Conservation (phyloP, 1,140 invertebrate genomes). For the Liolophura sinensis region DNA sequence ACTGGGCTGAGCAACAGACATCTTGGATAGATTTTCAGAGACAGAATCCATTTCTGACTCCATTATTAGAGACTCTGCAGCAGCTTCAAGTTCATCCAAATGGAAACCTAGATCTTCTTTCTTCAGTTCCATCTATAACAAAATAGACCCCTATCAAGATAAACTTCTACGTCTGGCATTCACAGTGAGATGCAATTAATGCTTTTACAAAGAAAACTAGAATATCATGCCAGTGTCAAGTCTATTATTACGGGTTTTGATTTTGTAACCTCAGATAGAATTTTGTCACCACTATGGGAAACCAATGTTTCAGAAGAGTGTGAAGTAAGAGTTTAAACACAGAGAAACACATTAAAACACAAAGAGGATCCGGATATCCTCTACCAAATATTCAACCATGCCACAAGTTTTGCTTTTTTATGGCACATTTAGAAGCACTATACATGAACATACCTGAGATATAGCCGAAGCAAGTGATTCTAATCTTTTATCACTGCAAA, state of each 20-base stretch:
- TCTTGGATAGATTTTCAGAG: not conserved
- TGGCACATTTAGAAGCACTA: not conserved
- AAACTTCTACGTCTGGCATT: not conserved
- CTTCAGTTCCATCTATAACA: slow-evolving; percentile 48
- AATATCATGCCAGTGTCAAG: not conserved
- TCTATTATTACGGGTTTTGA: too few species aligned
- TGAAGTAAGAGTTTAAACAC: too few species aligned
- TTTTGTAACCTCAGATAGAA: too few species aligned
- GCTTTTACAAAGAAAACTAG: not conserved
- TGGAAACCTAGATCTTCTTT: slow-evolving; percentile 64
- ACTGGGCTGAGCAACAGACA: not conserved
- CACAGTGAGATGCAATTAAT: slow-evolving; percentile 1
- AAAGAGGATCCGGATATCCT: too few species aligned
- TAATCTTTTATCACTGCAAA: slow-evolving; percentile 32
- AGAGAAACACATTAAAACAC: too few species aligned
- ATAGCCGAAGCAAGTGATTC: slow-evolving; percentile 57
- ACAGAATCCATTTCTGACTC: slow-evolving; percentile 26
- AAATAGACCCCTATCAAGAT: slow-evolving; percentile 2
- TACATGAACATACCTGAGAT: slow-evolving; percentile 46
- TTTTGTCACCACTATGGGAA: too few species aligned
- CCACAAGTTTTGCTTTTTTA: too few species aligned
- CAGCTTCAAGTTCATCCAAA: slow-evolving; percentile 62
- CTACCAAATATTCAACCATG: too few species aligned
- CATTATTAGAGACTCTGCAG: slow-evolving; percentile 54
- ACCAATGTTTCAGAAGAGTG: too few species aligned